Conservation (phyloP, 1,140 invertebrate species). For the Diorhabda elongata region DNA sequence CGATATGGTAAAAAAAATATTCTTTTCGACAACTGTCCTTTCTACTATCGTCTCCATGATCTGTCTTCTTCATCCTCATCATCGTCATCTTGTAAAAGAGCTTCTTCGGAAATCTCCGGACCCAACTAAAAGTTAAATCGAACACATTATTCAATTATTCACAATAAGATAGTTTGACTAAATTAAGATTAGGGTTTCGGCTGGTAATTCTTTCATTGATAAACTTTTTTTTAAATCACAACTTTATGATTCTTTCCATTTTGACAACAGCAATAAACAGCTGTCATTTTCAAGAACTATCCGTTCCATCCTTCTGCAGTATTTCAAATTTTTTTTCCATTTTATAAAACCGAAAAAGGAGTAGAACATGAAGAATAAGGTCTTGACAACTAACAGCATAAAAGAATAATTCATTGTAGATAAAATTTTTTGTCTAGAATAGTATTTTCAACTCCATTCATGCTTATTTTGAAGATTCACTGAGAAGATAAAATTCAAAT, state of each 20-base stretch:
- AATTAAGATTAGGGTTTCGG: background rate
- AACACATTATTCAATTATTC: background rate
- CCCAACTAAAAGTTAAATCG: slow-evolving; percentile 28
- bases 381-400: no score
- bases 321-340: no score
- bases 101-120: slow-evolving; percentile 45
- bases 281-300: no score
- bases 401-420: no score
- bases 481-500: background rate
- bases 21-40: background rate
- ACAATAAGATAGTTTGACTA: no score
- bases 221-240: slow-evolving; percentile 1
- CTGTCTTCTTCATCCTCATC: slow-evolving; percentile 59
- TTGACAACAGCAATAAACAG: background rate
- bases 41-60: slow-evolving; percentile 56
- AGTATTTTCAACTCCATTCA: no score
- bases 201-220: background rate
- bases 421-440: no score
- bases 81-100: slow-evolving; percentile 53
- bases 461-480: no score
- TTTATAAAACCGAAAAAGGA: no score
- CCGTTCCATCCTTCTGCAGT: no score
- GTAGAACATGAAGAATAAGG: no score
- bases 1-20: background rate
- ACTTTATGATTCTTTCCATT: slow-evolving; percentile 3